These are phyloP conservation scores for Amiota minor DNA, from an alignment of 2,888 invertebrate genomes.

Conservation along the genomic window DNA sequence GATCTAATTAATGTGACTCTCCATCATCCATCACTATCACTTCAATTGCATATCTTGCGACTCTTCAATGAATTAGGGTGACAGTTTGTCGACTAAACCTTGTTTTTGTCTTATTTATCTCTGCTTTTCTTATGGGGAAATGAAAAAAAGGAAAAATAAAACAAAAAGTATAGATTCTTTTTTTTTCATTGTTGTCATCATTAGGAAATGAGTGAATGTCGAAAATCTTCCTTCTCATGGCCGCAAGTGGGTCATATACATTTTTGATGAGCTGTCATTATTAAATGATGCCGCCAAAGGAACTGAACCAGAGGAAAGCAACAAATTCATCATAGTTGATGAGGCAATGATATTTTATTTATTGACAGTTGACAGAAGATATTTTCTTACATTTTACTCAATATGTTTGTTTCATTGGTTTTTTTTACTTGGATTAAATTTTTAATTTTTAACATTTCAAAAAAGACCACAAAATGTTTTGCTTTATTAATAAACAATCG, in stretches of 20 bases:
- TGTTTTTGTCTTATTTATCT: too few relatives aligned
- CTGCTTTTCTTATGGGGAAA: slow-evolving; percentile 21
- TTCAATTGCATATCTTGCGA: too few relatives aligned
- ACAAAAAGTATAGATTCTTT: neutral
- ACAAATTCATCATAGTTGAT: slow-evolving; percentile 31
- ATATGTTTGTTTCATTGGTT: slow-evolving; percentile 5
- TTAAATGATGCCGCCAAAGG: slow-evolving; percentile 48
- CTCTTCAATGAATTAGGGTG: too few relatives aligned
- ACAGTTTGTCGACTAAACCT: too few relatives aligned
- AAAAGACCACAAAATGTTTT: neutral
- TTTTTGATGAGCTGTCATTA: slow-evolving; percentile 70
- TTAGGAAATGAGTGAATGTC: slow-evolving; percentile 16
- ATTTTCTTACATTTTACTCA: slow-evolving; percentile 26
- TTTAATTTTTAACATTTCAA: too few relatives aligned
- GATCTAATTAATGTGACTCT: too few relatives aligned
- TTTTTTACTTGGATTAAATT: too few relatives aligned
- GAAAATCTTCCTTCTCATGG: neutral
- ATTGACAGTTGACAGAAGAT: slow-evolving; percentile 53
- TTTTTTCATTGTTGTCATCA: neutral
- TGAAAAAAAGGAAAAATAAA: neutral
- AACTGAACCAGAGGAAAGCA: neutral
- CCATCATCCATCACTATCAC: too few relatives aligned
- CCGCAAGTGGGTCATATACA: slow-evolving; percentile 68
- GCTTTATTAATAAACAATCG: slow-evolving; percentile 16
- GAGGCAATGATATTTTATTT: slow-evolving; percentile 53